Conservation (phyloP, 2,888 invertebrate species). For the Hemaris fuciformis region DNA sequence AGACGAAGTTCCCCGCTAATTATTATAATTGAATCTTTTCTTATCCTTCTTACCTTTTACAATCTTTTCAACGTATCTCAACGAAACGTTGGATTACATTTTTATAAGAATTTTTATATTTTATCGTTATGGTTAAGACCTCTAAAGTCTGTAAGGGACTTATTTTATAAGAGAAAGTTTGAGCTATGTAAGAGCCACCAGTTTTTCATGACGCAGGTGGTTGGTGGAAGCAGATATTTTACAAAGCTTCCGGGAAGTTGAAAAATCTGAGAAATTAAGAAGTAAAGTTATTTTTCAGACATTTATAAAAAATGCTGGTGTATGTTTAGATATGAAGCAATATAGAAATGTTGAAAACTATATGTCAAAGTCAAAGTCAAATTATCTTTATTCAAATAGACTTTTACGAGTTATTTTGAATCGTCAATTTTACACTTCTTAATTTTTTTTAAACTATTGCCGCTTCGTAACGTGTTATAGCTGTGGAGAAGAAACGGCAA, state of each 20-base stretch:
- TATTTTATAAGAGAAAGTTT: not conserved
- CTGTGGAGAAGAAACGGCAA: too few relatives aligned
- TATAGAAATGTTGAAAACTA: too few relatives aligned
- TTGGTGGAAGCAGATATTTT: not conserved
- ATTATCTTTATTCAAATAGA: too few relatives aligned
- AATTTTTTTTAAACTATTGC: too few relatives aligned
- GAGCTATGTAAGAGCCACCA: not conserved
- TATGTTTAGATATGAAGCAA: too few relatives aligned
- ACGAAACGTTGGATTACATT: constrained; percentile 14
- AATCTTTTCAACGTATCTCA: constrained; percentile 20
- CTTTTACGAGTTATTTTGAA: too few relatives aligned
- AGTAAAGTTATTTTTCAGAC: not conserved
- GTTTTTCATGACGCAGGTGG: not conserved
- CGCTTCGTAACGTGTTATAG: too few relatives aligned
- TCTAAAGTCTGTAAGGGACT: not conserved
- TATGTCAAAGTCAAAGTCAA: too few relatives aligned
- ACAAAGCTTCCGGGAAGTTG: not conserved
- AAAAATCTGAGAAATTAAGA: not conserved
- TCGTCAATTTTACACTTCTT: too few relatives aligned
- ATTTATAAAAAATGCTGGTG: too few relatives aligned
- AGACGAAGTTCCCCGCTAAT: constrained; percentile 26
- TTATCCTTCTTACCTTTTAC: constrained; percentile 28
- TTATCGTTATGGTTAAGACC: not conserved
- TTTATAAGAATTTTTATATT: constrained; percentile 12
- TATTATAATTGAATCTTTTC: constrained; percentile 35